Evolutionary conservation across 2,888 invertebrate genomes (phyloP).

Genomic region (Junonia oenone): DNA sequence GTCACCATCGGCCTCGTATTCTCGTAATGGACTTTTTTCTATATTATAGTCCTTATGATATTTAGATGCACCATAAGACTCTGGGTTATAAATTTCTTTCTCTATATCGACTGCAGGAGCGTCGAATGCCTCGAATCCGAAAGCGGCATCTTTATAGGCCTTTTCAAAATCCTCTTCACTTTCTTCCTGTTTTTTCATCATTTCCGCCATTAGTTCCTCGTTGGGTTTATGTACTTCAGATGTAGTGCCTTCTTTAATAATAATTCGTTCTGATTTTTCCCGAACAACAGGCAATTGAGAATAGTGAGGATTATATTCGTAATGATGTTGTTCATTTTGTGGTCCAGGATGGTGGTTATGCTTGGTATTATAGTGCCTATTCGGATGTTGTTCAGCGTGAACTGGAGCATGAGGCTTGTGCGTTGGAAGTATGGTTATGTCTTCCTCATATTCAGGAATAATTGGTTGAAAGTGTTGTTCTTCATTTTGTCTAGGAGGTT

Average conservation of each 20-base stretch:
- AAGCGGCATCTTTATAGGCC: conserved; percentile 64
- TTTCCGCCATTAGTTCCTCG: conserved; percentile 51
- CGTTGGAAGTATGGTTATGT: conserved; percentile 44
- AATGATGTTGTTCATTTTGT: conserved; percentile 31
- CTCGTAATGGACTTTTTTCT: conserved; percentile 54
- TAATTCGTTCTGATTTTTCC: conserved; percentile 59
- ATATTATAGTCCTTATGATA: conserved; percentile 47
- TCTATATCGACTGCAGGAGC: conserved; percentile 45
- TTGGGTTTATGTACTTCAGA: conserved; percentile 49
- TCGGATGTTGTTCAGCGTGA: conserved; percentile 47
- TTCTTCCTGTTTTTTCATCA: conserved; percentile 55
- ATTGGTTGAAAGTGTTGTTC: conserved; percentile 40
- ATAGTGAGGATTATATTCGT: conserved; percentile 31
- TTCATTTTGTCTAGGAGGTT: conserved; percentile 29
- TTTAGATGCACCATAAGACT: conserved; percentile 48
- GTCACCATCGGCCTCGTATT: conserved; percentile 58
- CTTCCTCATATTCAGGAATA: conserved; percentile 53
- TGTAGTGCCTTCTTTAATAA: conserved; percentile 56
- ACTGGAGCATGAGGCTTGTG: conserved; percentile 38
- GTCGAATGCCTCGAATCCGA: conserved; percentile 62
- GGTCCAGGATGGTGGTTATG: conserved; percentile 26
- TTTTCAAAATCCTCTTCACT: conserved; percentile 70
- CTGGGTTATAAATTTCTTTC: conserved; percentile 59
- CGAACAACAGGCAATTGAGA: conserved; percentile 40
- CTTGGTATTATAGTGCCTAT: conserved; percentile 33